These are phyloP conservation scores for Rattus norvegicus DNA, from an alignment of 2,113 vertebrate genomes.

Conservation along the genomic window DNA sequence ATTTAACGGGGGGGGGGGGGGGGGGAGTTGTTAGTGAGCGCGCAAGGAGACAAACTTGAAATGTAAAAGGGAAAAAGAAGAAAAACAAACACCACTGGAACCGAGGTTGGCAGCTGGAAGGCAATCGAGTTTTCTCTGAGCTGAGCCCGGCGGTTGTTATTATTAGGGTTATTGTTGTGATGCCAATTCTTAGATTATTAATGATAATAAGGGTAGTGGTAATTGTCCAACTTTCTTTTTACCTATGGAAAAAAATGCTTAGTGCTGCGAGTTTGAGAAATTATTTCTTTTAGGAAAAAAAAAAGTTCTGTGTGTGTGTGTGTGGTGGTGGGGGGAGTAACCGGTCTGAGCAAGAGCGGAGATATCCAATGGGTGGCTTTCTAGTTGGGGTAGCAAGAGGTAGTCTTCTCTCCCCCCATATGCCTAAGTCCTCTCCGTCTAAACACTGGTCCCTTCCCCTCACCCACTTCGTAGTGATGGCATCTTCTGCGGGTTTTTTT, in stretches of 20 bases:
- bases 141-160: constrained; percentile 68
- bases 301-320: background rate
- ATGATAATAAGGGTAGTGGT: constrained; percentile 76
- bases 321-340: background rate
- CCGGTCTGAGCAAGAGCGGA: background rate
- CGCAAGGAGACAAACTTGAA: constrained; percentile 70
- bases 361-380: rapidly evolving
- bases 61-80: constrained; percentile 72
- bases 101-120: constrained; percentile 74
- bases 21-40: constrained; percentile 56
- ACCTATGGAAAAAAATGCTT: constrained; percentile 68
- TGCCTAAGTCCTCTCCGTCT: background rate
- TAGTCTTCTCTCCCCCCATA: background rate
- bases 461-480: background rate
- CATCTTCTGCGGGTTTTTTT: background rate
- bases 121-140: constrained; percentile 67
- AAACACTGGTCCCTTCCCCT: background rate
- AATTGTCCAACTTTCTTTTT: constrained; percentile 76
- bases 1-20: background rate
- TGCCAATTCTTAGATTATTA: constrained; percentile 79
- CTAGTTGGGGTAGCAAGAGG: background rate
- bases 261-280: constrained; percentile 57
- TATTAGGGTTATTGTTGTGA: constrained; percentile 80
- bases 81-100: constrained; percentile 77
- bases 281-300: constrained; percentile 53